Evolutionary conservation across 2,888 invertebrate species (phyloP).

Genomic region (Timandra comae): DNA sequence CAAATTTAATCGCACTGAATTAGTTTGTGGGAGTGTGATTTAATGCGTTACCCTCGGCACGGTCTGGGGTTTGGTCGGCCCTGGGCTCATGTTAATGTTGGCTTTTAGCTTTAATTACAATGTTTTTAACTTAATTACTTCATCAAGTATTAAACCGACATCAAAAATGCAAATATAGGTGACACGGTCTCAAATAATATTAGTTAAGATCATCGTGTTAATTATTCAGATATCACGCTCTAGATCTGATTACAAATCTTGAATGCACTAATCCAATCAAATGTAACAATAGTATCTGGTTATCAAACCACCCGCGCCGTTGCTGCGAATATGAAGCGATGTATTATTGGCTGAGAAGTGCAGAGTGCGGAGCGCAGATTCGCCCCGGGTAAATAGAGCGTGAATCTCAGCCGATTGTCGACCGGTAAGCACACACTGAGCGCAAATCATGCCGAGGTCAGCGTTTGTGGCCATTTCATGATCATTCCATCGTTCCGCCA

Average conservation of each 20-base stretch:
- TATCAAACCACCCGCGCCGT: not conserved
- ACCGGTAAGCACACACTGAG: constrained; percentile 7
- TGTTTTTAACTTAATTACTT: no score
- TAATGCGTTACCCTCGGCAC: constrained; percentile 20
- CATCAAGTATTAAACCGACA: no score
- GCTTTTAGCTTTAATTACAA: constrained; percentile 12
- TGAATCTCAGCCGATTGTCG: constrained; percentile 7
- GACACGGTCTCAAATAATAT: no score
- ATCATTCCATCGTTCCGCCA: no score
- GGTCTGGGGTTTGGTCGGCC: constrained; percentile 16
- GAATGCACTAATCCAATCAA: no score
- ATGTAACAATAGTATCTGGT: no score
- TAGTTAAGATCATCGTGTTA: no score
- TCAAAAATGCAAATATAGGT: no score
- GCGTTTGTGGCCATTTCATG: constrained; percentile 6
- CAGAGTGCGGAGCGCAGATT: constrained; percentile 3
- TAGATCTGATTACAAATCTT: no score
- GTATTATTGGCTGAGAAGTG: constrained; percentile 1
- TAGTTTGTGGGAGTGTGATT: constrained; percentile 24
- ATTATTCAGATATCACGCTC: no score
- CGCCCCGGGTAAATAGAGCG: constrained; percentile 10
- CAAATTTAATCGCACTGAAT: constrained; percentile 22
- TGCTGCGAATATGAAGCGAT: constrained; percentile 1
- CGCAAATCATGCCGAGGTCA: constrained; percentile 23
- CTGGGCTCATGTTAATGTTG: constrained; percentile 8